Percentiles rank a stretch among this genome's conserved stretches.
These are phyloP conservation scores for Oxygymnocypris stewartii DNA, from an alignment of 2,113 vertebrate genomes.

Conservation along the genomic window DNA sequence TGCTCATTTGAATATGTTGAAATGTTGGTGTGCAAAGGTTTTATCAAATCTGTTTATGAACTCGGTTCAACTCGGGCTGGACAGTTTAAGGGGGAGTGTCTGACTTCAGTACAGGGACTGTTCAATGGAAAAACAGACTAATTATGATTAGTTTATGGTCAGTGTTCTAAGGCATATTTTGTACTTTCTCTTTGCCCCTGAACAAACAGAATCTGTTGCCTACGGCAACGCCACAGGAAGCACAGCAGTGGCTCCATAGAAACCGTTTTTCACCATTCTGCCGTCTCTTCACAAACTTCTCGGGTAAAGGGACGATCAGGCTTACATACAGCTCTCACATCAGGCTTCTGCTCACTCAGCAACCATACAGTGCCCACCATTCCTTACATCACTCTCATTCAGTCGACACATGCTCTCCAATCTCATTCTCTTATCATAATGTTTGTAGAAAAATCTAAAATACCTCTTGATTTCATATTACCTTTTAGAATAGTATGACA, in stretches of 20 bases:
- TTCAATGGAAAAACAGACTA: conserved; percentile 30
- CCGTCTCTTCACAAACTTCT: conserved; percentile 95
- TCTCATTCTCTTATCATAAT: background rate
- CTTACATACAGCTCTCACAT: conserved; percentile 14
- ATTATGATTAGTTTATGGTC: conserved; percentile 35
- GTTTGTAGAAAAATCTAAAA: background rate
- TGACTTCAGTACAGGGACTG: conserved; percentile 9
- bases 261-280: conserved; percentile 95
- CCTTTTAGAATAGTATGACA: background rate
- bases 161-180: conserved; percentile 37
- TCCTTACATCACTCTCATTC: background rate
- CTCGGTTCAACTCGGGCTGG: background rate
- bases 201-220: conserved; percentile 89
- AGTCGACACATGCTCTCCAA: background rate
- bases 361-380: conserved; percentile 6
- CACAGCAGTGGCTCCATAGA: conserved; percentile 94
- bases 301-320: conserved; percentile 75
- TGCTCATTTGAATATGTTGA: conserved; percentile 47
- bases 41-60: conserved; percentile 1
- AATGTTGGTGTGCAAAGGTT: conserved; percentile 15
- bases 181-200: conserved; percentile 19
- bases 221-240: conserved; percentile 90
- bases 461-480: background rate
- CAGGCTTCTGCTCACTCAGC: conserved; percentile 28
- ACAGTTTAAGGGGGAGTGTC: conserved; percentile 30